These are phyloP conservation scores for Oscheius sp. DNA, from an alignment of 2,888 invertebrate genomes.

Conservation along the genomic window DNA sequence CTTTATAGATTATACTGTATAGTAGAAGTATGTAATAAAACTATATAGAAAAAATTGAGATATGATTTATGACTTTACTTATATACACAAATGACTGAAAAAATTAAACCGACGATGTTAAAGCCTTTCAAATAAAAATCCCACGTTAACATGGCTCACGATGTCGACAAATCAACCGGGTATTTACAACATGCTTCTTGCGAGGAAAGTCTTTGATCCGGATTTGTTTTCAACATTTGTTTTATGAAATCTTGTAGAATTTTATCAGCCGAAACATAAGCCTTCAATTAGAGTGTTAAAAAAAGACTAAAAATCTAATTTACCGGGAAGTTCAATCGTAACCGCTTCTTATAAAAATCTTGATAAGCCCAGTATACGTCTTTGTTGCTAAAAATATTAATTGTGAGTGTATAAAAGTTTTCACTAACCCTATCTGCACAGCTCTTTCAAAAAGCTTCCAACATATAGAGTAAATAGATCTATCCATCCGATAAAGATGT, in stretches of 20 bases:
- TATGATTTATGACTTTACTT: too few species aligned
- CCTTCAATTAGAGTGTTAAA: background rate
- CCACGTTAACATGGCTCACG: too few species aligned
- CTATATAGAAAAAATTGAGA: too few species aligned
- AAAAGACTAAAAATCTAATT: background rate
- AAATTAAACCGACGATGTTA: too few species aligned
- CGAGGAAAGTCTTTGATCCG: background rate
- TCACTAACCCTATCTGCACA: background rate
- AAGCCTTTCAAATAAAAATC: too few species aligned
- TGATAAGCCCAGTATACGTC: background rate
- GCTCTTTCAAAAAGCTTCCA: background rate
- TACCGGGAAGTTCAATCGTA: constrained; percentile 3
- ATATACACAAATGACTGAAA: too few species aligned
- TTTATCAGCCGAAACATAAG: background rate
- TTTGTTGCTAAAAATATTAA: constrained; percentile 2
- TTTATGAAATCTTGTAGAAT: background rate
- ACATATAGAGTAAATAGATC: background rate
- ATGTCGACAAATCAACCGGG: too few species aligned
- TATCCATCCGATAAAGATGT: background rate
- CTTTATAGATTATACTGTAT: too few species aligned
- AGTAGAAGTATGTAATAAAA: too few species aligned
- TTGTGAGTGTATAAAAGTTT: background rate
- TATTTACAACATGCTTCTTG: background rate
- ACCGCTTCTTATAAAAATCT: background rate
- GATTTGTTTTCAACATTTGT: background rate